A percentile compares a stretch with the other conserved stretches of the same genome.
Conservation (phyloP, 2,888 invertebrate genomes). For the Orchesellides sinensis region DNA sequence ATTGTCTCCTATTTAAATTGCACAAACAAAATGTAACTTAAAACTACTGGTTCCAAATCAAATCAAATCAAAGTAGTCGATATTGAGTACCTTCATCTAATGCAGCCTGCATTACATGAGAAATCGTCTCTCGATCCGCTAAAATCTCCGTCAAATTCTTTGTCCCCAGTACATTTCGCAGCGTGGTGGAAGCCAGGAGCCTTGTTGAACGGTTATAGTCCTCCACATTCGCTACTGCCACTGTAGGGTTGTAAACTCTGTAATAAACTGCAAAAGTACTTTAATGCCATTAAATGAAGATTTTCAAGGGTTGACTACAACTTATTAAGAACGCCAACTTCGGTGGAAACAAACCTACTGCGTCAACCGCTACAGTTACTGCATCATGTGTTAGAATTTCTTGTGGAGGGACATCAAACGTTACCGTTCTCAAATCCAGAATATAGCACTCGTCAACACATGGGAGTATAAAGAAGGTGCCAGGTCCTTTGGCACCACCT, state of each 20-base stretch:
- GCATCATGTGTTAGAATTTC: constrained; percentile 79
- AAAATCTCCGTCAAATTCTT: constrained; percentile 51
- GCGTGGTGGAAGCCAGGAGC: constrained; percentile 50
- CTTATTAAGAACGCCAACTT: not conserved
- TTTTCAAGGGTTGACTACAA: not conserved
- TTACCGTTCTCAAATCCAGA: constrained; percentile 81
- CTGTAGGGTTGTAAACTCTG: constrained; percentile 78
- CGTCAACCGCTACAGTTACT: constrained; percentile 76
- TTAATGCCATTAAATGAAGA: too few relatives aligned
- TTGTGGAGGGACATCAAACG: constrained; percentile 82
- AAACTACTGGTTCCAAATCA: too few relatives aligned
- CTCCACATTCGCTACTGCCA: constrained; percentile 80
- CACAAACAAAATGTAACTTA: constrained; percentile 85
- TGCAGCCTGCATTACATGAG: constrained; percentile 42
- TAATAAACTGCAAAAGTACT: constrained; percentile 65
- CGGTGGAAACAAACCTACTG: constrained; percentile 42
- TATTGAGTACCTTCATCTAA: not conserved
- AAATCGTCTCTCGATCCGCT: constrained; percentile 40
- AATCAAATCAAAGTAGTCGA: too few relatives aligned
- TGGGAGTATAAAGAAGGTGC: constrained; percentile 82
- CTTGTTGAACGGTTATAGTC: constrained; percentile 75
- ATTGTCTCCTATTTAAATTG: constrained; percentile 77
- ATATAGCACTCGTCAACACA: constrained; percentile 80
- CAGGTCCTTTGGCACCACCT: constrained; percentile 80
- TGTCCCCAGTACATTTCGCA: constrained; percentile 57